Base-by-base conservation (phyloP, 2,113 vertebrate species). In the Atrichornis clamosus region DNA sequence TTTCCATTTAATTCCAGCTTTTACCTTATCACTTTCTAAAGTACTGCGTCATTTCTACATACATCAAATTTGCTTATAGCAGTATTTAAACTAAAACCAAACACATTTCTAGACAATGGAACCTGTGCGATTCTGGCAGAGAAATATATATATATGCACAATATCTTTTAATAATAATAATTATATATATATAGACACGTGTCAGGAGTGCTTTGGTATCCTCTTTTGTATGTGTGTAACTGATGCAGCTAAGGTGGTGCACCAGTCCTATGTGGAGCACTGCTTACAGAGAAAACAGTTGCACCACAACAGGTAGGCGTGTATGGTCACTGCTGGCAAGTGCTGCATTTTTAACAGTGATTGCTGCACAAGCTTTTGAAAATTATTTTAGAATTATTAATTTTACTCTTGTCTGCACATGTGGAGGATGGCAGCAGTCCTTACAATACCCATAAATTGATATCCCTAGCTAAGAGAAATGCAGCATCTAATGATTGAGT, bases 201-300 rank as follows among this genome's bases (percentile, higher is more conserved):
- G n/a, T n/a, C n/a, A n/a, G n/a, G n/a, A n/a, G n/a, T n/a, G n/a
- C n/a, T n/a, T n/a, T n/a, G n/a, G 5, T 35, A 7, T 62, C 28
- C 13, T 50, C 62, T 56, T 85, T 64, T n/a, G 26, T 53, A n/a
- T 62, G 15, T 50, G 15, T 53, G 30, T 72, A 60, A 60, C 7
- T 60, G 23, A 13, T 22, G 4, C 16, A 37, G 42, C 30, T 84
- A 39, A 75, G 58, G 59, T 73, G 18, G 12, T 39, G 15, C 21
- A 59, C 12, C 22, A 26, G 1, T 83, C 0, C 2, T 55, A 11
- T 0, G 1, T 11, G 27, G 23, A 64, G 64, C 10, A 9, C 44
- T 50, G n/a, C n/a, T 84, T 58, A 62, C 39, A 39, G 8, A 76
- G 65, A 69, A 78, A 70, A n/a, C n/a, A n/a, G n/a, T 62, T 86